phyloP scores from a whole-genome alignment of 2,797 vertebrate species.

The Lateolabrax maculatus region DNA sequence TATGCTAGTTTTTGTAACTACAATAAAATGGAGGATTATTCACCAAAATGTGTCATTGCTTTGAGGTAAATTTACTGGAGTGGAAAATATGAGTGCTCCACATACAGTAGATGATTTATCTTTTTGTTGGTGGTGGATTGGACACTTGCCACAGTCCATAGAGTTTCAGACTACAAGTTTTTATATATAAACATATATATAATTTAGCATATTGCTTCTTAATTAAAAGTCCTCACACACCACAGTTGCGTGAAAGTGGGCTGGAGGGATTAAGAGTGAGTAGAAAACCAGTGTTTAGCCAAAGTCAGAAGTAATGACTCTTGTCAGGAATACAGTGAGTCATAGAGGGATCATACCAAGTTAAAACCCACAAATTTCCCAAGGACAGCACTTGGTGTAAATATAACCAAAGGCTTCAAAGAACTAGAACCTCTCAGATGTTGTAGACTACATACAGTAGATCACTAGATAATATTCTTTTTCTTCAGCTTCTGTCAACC shows the following conservation, averaged over 20 bases:
- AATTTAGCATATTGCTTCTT: slow-evolving; percentile 24
- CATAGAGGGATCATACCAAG: slow-evolving; percentile 42
- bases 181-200: no score
- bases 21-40: slow-evolving; percentile 20
- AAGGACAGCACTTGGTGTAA: slow-evolving; percentile 48
- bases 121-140: slow-evolving; percentile 26
- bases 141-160: background rate
- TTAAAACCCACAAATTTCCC: slow-evolving; percentile 56
- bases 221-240: slow-evolving; percentile 50
- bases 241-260: slow-evolving; percentile 39
- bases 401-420: slow-evolving; percentile 39
- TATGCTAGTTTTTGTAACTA: slow-evolving; percentile 18
- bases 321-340: slow-evolving; percentile 64
- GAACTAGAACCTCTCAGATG: slow-evolving; percentile 34
- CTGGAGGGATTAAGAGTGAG: slow-evolving; percentile 47
- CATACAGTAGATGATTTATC: slow-evolving; percentile 10
- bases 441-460: slow-evolving; percentile 13
- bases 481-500: slow-evolving; percentile 9
- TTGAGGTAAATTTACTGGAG: slow-evolving; percentile 4
- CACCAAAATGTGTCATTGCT: slow-evolving; percentile 20
- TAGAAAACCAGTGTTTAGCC: slow-evolving; percentile 44
- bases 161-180: slow-evolving; percentile 20
- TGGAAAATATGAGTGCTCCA: slow-evolving; percentile 21
- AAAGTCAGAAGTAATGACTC: slow-evolving; percentile 55
- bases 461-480: slow-evolving; percentile 18